A percentile compares a stretch with the other conserved stretches of the same genome.
Evolutionary conservation across 2,113 vertebrate species (phyloP).

Genomic region (Manacus vitellinus): DNA sequence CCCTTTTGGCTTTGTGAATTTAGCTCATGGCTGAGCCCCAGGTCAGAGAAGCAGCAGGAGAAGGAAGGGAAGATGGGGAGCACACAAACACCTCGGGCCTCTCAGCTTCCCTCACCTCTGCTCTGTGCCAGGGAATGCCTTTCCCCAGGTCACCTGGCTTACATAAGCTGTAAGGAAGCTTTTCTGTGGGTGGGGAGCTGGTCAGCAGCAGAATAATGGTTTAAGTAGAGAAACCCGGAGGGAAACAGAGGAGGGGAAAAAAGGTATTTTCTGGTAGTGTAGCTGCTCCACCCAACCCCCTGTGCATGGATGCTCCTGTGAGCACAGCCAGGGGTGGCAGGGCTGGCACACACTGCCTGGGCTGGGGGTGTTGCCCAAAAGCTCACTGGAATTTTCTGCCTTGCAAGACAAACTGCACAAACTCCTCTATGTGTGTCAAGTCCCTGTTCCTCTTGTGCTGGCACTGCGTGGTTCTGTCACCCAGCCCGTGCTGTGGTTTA

Average conservation of each 20-base stretch:
- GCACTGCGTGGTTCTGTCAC: rapidly evolving
- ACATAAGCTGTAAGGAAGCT: neutral
- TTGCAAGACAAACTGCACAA: neutral
- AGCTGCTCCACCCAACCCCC: neutral
- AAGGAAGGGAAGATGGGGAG: neutral
- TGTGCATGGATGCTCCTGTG: neutral
- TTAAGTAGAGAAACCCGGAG: neutral
- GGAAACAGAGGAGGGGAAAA: neutral
- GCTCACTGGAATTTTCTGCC: neutral
- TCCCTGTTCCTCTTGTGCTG: neutral
- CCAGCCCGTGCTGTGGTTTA: neutral
- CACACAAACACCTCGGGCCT: too few species aligned
- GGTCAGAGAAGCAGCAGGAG: neutral
- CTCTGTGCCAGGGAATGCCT: neutral
- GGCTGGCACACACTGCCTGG: neutral
- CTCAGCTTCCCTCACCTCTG: neutral
- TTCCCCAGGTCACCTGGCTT: neutral
- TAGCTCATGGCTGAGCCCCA: neutral
- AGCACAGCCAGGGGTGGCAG: neutral
- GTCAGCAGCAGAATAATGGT: neutral
- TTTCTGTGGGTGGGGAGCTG: neutral
- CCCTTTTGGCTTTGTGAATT: neutral
- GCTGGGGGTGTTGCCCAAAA: neutral
- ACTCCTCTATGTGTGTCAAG: neutral
- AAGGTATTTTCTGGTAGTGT: neutral